These are phyloP conservation scores for Drosophila prosaltans DNA, from an alignment of 1,140 invertebrate genomes.

Conservation along the genomic window DNA sequence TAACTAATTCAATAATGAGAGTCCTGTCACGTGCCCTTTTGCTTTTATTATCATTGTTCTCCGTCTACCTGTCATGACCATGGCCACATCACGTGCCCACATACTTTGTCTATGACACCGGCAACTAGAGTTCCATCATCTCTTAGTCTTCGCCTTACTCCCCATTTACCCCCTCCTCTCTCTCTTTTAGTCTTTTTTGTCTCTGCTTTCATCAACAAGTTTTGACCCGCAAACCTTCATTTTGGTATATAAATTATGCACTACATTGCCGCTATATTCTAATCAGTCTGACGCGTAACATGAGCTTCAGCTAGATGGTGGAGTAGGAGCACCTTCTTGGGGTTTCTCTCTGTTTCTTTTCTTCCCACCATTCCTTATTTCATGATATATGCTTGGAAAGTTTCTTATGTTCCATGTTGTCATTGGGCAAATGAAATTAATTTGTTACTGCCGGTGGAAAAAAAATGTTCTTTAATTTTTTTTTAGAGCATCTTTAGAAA, in stretches of 20 bases:
- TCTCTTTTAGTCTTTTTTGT: slow-evolving; percentile 17
- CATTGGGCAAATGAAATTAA: slow-evolving; percentile 68
- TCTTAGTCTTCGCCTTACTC: slow-evolving; percentile 3
- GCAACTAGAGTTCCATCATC: neutral
- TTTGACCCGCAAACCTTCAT: slow-evolving; percentile 78
- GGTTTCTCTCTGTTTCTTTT: too few species aligned
- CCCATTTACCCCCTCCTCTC: neutral
- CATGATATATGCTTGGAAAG: slow-evolving; percentile 20
- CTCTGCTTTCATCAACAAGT: slow-evolving; percentile 12
- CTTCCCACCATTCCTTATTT: slow-evolving; percentile 57
- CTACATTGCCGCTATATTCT: slow-evolving; percentile 67
- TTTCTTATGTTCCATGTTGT: slow-evolving; percentile 53
- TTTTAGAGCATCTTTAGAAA: slow-evolving; percentile 40
- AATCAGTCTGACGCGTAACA: slow-evolving; percentile 79
- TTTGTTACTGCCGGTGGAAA: slow-evolving; percentile 55
- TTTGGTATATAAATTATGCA: slow-evolving; percentile 73
- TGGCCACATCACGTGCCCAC: slow-evolving; percentile 68
- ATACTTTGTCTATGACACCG: slow-evolving; percentile 59
- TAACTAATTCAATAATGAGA: slow-evolving; percentile 79
- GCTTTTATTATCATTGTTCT: slow-evolving; percentile 73
- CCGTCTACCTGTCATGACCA: slow-evolving; percentile 68
- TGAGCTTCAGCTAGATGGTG: slow-evolving; percentile 29
- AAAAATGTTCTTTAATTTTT: slow-evolving; percentile 44
- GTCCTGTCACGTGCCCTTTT: slow-evolving; percentile 70
- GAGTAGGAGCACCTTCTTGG: too few species aligned